Percentiles rank a stretch among this genome's conserved stretches.
phyloP scores from a whole-genome alignment of 2,888 invertebrate genomes.

The Epinotia demarniana region DNA sequence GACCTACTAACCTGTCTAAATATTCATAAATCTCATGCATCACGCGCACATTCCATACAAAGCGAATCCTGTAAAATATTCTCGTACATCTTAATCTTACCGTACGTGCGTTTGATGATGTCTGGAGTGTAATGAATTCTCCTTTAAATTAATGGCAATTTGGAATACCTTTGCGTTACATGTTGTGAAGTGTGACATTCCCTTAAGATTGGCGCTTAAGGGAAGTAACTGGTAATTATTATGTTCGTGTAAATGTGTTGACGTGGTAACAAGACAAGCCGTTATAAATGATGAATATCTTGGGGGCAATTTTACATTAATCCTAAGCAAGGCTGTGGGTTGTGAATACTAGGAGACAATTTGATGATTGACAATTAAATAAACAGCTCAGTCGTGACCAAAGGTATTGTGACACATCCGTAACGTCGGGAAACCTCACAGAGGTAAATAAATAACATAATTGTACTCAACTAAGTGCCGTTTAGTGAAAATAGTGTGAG shows the following conservation, averaged over 20 bases:
- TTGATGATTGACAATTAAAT: no score
- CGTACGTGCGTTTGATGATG: constrained; percentile 59
- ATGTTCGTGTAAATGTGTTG: constrained; percentile 12
- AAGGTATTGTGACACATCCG: no score
- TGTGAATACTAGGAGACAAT: no score
- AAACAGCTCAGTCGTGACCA: no score
- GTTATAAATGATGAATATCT: not conserved
- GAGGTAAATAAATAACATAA: no score
- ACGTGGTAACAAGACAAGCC: not conserved
- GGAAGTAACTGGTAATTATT: constrained; percentile 6
- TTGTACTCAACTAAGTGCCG: no score
- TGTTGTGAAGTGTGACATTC: constrained; percentile 56
- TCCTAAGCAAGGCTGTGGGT: no score
- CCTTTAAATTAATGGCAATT: constrained; percentile 69
- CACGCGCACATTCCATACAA: constrained; percentile 21
- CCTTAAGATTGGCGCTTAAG: not conserved
- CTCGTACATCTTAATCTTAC: constrained; percentile 50
- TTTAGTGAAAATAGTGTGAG: no score
- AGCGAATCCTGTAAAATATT: constrained; percentile 39
- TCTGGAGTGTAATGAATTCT: constrained; percentile 63
- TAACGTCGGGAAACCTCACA: no score
- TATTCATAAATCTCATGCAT: constrained; percentile 14
- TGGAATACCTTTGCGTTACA: constrained; percentile 62
- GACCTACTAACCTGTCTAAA: constrained; percentile 11
- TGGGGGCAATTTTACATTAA: not conserved